Evolutionary conservation across 2,113 vertebrate genomes (phyloP).

Genomic region (Lepus europaeus): DNA sequence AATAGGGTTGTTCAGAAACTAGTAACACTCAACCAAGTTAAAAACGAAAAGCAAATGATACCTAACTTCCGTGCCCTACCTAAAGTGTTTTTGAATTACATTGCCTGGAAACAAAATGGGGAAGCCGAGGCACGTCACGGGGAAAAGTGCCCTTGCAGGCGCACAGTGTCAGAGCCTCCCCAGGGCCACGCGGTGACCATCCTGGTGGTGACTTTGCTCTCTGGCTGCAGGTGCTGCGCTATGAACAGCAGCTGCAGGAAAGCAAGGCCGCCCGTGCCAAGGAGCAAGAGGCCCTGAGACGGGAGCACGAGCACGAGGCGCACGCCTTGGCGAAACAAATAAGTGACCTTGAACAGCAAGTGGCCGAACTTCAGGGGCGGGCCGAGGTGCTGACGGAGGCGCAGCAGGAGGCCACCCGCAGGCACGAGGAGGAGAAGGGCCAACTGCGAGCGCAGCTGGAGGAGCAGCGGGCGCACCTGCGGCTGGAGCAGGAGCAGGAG

Average conservation of each 20-base stretch:
- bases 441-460: conserved; percentile 84
- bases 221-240: conserved; percentile 83
- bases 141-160: background rate
- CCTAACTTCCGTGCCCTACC: background rate
- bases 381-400: conserved; percentile 84
- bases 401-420: conserved; percentile 73
- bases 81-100: conserved; percentile 13
- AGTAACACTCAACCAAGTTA: conserved; percentile 27
- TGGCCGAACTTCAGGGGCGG: conserved; percentile 88
- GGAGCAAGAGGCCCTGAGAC: conserved; percentile 86
- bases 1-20: conserved; percentile 52
- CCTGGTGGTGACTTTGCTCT: background rate
- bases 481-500: conserved; percentile 85
- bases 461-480: conserved; percentile 85
- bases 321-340: conserved; percentile 87
- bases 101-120: conserved; percentile 6
- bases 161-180: background rate
- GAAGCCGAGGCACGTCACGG: background rate
- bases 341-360: conserved; percentile 83
- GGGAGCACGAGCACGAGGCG: conserved; percentile 86
- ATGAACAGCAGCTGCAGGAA: conserved; percentile 88
- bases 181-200: background rate
- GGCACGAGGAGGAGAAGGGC: conserved; percentile 82
- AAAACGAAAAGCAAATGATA: background rate
- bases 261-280: conserved; percentile 86